Evolutionary conservation across 1,140 invertebrate genomes (phyloP), one percentile per base, ranked within the genome.

Genomic region (Pseudomyrmex concolor): DNA sequence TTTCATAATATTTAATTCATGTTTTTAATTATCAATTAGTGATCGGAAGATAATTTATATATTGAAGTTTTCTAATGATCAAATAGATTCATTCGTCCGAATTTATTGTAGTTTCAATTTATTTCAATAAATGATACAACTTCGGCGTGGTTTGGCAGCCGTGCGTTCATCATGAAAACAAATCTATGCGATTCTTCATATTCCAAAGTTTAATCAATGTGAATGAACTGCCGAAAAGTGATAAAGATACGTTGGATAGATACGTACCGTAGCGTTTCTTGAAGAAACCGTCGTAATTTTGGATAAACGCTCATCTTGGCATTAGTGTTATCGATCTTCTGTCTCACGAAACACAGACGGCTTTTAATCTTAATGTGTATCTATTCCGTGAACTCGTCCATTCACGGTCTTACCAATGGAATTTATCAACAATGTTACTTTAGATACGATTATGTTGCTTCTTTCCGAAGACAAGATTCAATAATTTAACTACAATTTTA

Each of bases 181-280:
- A 66, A 77, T 66, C 48, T 76, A 9, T 74, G 19, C 9, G 13
- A 77, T 77, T 77, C 1, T 67, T 55, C 13, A 77, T 77, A 22
- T 22, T 7, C 2, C 13, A 22, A 60, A 15, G 8, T 48, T 73
- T 45, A 66, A 55, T 67, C 50, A 76, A 76, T 34, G 4, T 17
- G 34, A 9, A 64, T 9, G 7, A 67, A 59, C 17, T 9, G 9
- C 2, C 9, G 2, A 1, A 10, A 59, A 2, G 2, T 34, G 17
- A 13, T 4, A 54, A 67, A 7, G 13, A 55, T 17, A 22, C 2
- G 50, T 17, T 73, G 43, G 62, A 85, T 54, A 85, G 13, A 67
- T 22, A 12, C 13, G 54, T 71, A 71, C 57, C 5, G 34, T 34
- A 34, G 34, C 5, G 34, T 34, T 19, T 59, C 15, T 17, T 54